Percentiles rank a stretch among this genome's conserved stretches.
Conservation (phyloP, 2,113 vertebrate species). For the Cyprinodon variegatus region DNA sequence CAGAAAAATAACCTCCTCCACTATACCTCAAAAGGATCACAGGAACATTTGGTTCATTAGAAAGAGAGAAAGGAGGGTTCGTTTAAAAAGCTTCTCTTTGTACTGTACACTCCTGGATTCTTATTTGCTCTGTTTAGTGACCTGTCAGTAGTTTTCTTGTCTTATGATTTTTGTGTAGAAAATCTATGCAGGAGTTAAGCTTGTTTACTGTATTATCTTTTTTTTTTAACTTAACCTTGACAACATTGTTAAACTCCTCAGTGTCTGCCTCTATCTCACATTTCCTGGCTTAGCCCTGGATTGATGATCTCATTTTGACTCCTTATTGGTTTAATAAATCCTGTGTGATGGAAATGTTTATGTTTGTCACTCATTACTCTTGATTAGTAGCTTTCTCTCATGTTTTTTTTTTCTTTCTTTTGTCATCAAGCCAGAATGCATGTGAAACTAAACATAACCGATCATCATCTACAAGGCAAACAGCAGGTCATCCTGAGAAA, state of each 20-base stretch:
- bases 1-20: no score
- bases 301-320: background rate
- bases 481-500: slow-evolving; percentile 8
- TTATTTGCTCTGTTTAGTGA: background rate
- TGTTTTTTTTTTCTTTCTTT: background rate
- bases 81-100: no score
- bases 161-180: background rate
- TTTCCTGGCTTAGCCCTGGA: background rate
- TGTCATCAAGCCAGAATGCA: no score
- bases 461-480: background rate
- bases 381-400: background rate
- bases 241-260: background rate
- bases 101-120: background rate
- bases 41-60: background rate
- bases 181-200: background rate
- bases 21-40: no score
- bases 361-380: background rate
- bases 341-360: background rate
- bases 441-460: background rate
- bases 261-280: background rate
- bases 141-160: background rate
- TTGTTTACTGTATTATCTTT: background rate
- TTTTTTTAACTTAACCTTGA: background rate
- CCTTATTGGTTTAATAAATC: background rate
- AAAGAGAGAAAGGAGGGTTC: background rate